Conservation (phyloP, 2,113 vertebrate genomes). For the Brachyhypopomus gauderio region DNA sequence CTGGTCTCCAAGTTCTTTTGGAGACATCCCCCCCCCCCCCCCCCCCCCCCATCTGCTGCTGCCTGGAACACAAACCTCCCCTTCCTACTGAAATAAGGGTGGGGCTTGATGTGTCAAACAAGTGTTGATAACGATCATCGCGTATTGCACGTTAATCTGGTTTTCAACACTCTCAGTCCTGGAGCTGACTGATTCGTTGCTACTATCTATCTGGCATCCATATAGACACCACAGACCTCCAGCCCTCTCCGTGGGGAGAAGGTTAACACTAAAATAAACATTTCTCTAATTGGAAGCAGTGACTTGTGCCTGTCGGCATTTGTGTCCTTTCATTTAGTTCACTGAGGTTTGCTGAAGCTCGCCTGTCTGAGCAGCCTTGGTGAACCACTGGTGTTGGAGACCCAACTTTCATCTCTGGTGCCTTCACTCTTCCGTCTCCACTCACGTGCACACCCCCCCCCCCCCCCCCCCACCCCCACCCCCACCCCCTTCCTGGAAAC, state of each 20-base stretch:
- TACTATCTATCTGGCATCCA: background rate
- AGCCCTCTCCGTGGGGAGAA: background rate
- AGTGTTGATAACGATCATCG: too few species aligned
- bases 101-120: too few species aligned
- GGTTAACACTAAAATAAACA: background rate
- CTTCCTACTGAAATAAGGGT: background rate
- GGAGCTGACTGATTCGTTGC: background rate
- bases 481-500: background rate
- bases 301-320: background rate
- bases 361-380: background rate
- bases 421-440: background rate
- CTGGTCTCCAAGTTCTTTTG: background rate
- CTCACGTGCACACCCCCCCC: background rate
- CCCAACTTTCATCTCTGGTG: background rate
- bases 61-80: constrained; percentile 20
- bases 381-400: background rate
- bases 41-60: constrained; percentile 22
- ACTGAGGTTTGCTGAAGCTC: background rate
- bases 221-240: background rate
- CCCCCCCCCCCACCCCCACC: background rate
- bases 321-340: background rate
- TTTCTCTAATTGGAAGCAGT: background rate
- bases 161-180: background rate
- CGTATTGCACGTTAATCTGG: background rate
- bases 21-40: too few species aligned